Base-by-base conservation (phyloP, 1,140 invertebrate genomes). In the Euwallacea similis region DNA sequence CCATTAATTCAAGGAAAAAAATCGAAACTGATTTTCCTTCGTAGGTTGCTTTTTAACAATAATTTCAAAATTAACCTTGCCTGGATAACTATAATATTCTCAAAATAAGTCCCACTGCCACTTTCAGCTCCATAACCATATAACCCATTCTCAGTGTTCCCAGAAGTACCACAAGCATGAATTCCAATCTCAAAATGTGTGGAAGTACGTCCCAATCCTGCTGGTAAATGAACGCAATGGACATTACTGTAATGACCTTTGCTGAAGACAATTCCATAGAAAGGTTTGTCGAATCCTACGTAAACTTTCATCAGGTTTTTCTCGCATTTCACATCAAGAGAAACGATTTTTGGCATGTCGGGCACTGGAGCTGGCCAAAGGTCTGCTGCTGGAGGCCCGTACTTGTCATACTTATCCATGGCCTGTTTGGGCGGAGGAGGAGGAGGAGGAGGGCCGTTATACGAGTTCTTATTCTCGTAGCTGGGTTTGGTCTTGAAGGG, bases 271-370 rank as follows among this genome's bases (percentile, higher is more conserved):
- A 97, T 96, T 4, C 95, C 95, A 77, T 94, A 95, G 84, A 97
- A 97, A 1, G 95, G 94, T 78, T 96, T 93, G 77, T 97, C 95
- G 77, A 97, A 97, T 9, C 71, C 92, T 1, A 97, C 85, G 75
- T 92, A 94, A 2, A 97, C 93, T 79, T 94, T 90, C 95, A 97
- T 97, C 47, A 92, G 86, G 79, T 90, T 96, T 79, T 96, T 97
- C 82, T 97, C 95, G 82, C 95, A 97, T 81, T 96, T 95, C 0
- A 97, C 95, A 77, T 97, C 94, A 0, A 97, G 82, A 3, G 92
- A 93, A 3, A 94, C 88, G 61, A 96, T 96, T 82, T 95, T 94
- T 0, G 95, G 93, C 92, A 94, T 94, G 73, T 96, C 94, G 9
- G 88, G 89, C 3, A 88, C 88, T 0, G 89, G 88, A 0, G 88